These are phyloP conservation scores for Xanthorhoe spadicearia DNA, from an alignment of 2,888 invertebrate genomes.

Conservation along the genomic window DNA sequence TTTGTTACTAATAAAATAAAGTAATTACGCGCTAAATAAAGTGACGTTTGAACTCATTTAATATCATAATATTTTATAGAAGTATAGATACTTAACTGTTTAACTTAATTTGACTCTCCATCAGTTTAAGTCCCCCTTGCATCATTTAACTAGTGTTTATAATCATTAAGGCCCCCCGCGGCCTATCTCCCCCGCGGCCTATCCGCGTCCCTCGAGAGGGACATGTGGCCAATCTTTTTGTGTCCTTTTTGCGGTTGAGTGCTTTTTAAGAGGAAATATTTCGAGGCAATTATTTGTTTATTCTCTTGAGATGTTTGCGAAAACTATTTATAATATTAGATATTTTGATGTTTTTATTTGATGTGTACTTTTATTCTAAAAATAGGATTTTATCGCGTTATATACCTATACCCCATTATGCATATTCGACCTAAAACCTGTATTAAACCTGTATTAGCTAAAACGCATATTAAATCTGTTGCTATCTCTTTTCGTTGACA, in stretches of 20 bases:
- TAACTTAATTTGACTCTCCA: background rate
- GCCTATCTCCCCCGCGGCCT: constrained; percentile 26
- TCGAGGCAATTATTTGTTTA: constrained; percentile 26
- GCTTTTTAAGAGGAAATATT: constrained; percentile 30
- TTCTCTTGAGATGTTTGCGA: constrained; percentile 17
- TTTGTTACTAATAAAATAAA: too few relatives aligned
- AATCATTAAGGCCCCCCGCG: constrained; percentile 61
- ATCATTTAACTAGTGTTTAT: constrained; percentile 81
- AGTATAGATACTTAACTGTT: too few relatives aligned
- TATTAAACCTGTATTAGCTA: too few relatives aligned
- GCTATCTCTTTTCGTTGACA: too few relatives aligned
- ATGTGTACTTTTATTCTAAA: too few relatives aligned
- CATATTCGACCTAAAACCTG: too few relatives aligned
- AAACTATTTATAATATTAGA: background rate
- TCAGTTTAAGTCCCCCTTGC: constrained; percentile 8
- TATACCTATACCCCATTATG: too few relatives aligned
- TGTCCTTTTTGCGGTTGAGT: constrained; percentile 33
- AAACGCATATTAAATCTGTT: too few relatives aligned
- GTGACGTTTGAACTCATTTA: too few relatives aligned
- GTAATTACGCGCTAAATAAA: too few relatives aligned
- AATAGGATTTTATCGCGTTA: too few relatives aligned
- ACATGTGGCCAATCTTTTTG: constrained; percentile 35
- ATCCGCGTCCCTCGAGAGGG: constrained; percentile 46
- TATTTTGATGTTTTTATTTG: background rate
- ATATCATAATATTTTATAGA: too few relatives aligned